Percentiles rank a stretch among this genome's conserved stretches.
Evolutionary conservation across 1,140 invertebrate species (phyloP).

Genomic region (Calycopis cecrops): DNA sequence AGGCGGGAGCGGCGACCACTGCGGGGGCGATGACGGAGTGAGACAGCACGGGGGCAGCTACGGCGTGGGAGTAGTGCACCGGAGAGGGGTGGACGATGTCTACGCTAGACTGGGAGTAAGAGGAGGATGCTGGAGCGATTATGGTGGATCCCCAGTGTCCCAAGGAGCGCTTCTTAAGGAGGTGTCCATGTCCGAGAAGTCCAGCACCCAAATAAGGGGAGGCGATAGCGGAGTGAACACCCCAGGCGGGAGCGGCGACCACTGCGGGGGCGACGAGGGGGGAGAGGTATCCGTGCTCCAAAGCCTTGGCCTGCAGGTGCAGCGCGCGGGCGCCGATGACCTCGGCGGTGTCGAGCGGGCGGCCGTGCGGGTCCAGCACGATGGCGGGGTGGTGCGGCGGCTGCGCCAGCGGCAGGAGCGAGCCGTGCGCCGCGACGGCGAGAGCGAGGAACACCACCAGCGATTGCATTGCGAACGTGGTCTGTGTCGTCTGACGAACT

Average conservation of each 20-base stretch:
- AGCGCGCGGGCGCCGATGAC: conserved; percentile 31
- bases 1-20: too few relatives aligned
- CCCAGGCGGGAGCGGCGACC: too few relatives aligned
- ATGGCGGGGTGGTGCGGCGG: conserved; percentile 21
- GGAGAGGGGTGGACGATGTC: too few relatives aligned
- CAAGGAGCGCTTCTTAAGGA: too few relatives aligned
- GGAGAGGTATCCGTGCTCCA: conserved; percentile 25
- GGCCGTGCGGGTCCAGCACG: conserved; percentile 44
- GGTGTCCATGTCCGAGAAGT: conserved; percentile 39
- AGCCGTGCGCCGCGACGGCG: too few relatives aligned
- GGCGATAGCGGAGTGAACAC: conserved; percentile 31
- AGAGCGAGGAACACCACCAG: conserved; percentile 25
- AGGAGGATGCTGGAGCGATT: conserved; percentile 30
- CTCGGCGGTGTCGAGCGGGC: conserved; percentile 51
- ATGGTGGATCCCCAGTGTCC: too few relatives aligned
- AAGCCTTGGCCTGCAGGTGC: neutral
- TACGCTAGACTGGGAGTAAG: conserved; percentile 23
- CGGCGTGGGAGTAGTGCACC: too few relatives aligned
- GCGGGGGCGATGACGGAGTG: too few relatives aligned
- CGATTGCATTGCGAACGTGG: conserved; percentile 40
- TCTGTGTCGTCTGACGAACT: conserved; percentile 46
- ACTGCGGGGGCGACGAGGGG: conserved; percentile 48
- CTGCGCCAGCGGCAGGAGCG: too few relatives aligned
- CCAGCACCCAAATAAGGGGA: conserved; percentile 29
- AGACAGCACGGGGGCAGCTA: too few relatives aligned